Evolutionary conservation across 2,888 invertebrate genomes (phyloP).

Genomic region (Aleiodes leptofemur): DNA sequence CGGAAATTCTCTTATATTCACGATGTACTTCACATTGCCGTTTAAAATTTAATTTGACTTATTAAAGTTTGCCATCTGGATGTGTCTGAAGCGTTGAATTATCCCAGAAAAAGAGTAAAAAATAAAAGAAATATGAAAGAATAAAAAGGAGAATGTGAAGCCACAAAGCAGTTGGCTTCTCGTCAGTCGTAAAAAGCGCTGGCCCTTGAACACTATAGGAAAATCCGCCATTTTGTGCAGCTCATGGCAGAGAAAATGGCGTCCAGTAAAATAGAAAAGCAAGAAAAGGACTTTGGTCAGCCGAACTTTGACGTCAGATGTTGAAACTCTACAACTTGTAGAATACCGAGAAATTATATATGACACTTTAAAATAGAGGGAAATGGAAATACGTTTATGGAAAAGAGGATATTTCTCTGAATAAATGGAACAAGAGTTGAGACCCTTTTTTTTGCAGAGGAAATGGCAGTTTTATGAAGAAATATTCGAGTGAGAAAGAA

Average conservation of each 20-base stretch:
- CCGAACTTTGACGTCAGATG: constrained; percentile 34
- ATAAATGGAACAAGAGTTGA: constrained; percentile 8
- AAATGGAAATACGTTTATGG: constrained; percentile 19
- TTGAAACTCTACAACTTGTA: constrained; percentile 26
- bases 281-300: constrained; percentile 35
- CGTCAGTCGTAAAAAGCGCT: constrained; percentile 44
- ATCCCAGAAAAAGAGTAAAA: constrained; percentile 5
- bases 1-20: constrained; percentile 21
- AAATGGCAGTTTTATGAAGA: too few species aligned
- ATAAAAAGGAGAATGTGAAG: neutral
- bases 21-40: constrained; percentile 10
- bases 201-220: neutral
- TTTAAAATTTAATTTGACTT: constrained; percentile 66
- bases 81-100: neutral
- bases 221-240: too few species aligned
- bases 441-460: neutral
- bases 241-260: neutral
- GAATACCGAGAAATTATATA: constrained; percentile 28
- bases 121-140: neutral
- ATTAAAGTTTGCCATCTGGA: constrained; percentile 67
- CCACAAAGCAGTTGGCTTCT: constrained; percentile 44
- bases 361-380: neutral
- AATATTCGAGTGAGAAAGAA: too few species aligned
- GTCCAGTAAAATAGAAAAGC: neutral
- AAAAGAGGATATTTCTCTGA: constrained; percentile 26